Evolutionary conservation across 2,797 vertebrate species (phyloP), one percentile per base, ranked within the genome.

Genomic region (Dendrocincla fuliginosa): DNA sequence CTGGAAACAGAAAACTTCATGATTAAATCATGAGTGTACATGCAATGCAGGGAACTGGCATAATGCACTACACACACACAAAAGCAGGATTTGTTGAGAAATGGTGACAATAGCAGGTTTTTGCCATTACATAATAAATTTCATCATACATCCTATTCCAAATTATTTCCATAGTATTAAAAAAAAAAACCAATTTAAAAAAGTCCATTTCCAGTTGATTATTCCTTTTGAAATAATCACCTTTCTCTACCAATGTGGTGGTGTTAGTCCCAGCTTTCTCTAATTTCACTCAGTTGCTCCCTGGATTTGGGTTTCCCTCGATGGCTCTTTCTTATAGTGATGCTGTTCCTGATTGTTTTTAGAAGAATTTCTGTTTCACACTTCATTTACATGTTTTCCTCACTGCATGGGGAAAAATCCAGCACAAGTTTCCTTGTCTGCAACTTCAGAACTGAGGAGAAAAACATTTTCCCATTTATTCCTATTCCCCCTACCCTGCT

Each of bases 321-420:
- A 61, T 87, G 76, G 67, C 39, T 53, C 53, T 53, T 71, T 97
- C 44, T 95, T 95, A 82, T 88, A 95, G 46, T 50, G 57, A 53
- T 77, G 73, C 16, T 94, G 10, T 84, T 96, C 91, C 94, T 95
- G 61, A 52, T 90, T 95, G 39, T 95, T 96, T 96, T 68, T 79
- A 90, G 84, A 97, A 92, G 76, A 93, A 95, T 95, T 91, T 95
- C 79, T 95, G n/a, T 85, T 97, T 96, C 78, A 87, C 61, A 79
- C n/a, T 92, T 95, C 77, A 92, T 97, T 97, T 95, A 44, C 91
- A 93, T 93, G 84, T 63, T 93, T 95, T 93, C 69, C 75, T 92
- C 81, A 81, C 61, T 94, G 87, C 57, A 63, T 69, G 56, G 81
- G 69, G 30, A 77, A 95, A 89, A 84, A 90, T 52, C 42, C 96